Base-by-base conservation (phyloP, 1,140 invertebrate species). In the Ceratina calcarata region DNA sequence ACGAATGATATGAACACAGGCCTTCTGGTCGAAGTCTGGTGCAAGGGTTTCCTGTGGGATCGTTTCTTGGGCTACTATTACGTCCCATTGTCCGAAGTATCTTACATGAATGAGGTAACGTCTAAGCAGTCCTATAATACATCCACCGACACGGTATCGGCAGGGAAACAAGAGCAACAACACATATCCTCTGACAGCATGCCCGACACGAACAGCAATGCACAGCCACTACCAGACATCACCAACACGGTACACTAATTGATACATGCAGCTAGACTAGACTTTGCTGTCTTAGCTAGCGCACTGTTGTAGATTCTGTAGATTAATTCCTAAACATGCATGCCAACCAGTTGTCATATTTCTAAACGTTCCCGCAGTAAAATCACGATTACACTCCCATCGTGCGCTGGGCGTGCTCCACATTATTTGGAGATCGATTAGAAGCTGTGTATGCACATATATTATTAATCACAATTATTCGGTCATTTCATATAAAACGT, bases 41-140 rank as follows among this genome's bases (percentile, higher is more conserved):
- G 97, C 94, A 99, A 99, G 93, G 98, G 98, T n/a, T 96, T 99
- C 94, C 95, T 99, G 80, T 99, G 98, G 98, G 98, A 99, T 93
- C 96, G 97, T 85, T 96, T 98, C 37, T 93, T 99, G 77, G 98
- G 98, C 69, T 97, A 98, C 91, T 96, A 97, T 92, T 99, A 97
- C 95, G 94, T 99, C 75, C 97, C 97, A 64, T 94, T 99, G 79
- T 95, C 95, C 77, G 95, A 95, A 83, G 95, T 99, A 75, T 96
- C 97, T 84, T 98, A 98, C 92, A 96, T 96, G 85, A 97, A 97
- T 93, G 96, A 97, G 95, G 97, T 98, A 94, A 95, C 83, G 84
- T 85, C 78, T 85, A 85, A 85, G 74, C 83, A 85, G 78, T 81
- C 64, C 78, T 73, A 81, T 73, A 57, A 81, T 84, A 66, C 70